These are phyloP conservation scores for Chlorops oryzae DNA, from an alignment of 1,140 invertebrate species.

Conservation along the genomic window DNA sequence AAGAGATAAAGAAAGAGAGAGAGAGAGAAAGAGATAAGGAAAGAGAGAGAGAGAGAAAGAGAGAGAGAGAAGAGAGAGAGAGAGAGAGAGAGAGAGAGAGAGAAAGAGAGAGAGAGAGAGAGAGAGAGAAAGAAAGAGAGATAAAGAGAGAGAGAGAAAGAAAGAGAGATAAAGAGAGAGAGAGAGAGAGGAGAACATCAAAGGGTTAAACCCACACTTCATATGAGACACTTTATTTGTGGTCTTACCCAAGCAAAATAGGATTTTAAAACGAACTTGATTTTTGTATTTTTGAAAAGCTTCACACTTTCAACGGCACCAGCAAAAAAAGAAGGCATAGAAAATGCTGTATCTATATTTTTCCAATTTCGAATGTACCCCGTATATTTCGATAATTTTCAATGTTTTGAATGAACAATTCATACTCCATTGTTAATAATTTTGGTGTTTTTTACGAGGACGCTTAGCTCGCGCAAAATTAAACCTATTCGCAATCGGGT, in stretches of 20 bases:
- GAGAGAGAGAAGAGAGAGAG: not conserved
- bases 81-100: not conserved
- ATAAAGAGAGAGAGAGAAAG: not conserved
- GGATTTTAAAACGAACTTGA: no score
- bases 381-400: not conserved
- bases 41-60: not conserved
- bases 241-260: no score
- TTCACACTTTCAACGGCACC: no score
- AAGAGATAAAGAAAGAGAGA: not conserved
- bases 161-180: not conserved
- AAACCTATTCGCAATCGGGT: no score
- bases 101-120: not conserved
- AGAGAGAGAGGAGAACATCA: constrained; percentile 8
- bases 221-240: no score
- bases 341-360: no score
- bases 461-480: no score
- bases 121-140: not conserved
- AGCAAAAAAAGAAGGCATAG: no score
- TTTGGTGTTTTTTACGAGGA: no score
- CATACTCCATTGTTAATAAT: no score
- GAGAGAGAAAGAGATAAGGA: not conserved
- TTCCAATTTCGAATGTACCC: no score
- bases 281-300: constrained; percentile 12
- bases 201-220: constrained; percentile 19
- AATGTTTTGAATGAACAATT: not conserved